Conservation (phyloP, 1,140 invertebrate species). For the Cryptotermes secundus region DNA sequence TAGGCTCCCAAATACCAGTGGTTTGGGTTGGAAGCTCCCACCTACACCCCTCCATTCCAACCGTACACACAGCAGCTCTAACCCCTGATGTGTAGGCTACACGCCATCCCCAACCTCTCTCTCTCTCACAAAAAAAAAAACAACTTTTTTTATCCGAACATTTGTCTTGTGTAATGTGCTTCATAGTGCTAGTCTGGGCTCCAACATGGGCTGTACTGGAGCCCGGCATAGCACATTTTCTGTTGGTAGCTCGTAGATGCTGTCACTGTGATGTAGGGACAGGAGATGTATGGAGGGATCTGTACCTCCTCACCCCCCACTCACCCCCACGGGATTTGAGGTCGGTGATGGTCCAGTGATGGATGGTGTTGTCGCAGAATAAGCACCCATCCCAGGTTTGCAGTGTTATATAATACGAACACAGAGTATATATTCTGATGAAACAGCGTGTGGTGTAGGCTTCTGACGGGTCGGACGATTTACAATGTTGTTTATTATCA, state of each 20-base stretch:
- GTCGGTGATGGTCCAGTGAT: constrained; percentile 12
- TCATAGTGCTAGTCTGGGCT: not conserved
- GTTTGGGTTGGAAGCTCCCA: not conserved
- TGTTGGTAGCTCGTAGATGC: not conserved
- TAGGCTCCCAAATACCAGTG: constrained; percentile 4
- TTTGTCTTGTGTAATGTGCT: constrained; percentile 16
- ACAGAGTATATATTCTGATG: not conserved
- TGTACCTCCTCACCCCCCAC: not conserved
- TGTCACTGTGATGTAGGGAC: not conserved
- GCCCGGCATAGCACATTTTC: not conserved
- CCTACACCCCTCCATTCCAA: not conserved
- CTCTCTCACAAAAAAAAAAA: not conserved
- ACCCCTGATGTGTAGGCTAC: constrained; percentile 13
- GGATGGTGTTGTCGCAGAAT: constrained; percentile 4
- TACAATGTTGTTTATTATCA: constrained; percentile 13
- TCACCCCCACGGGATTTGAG: not conserved
- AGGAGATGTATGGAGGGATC: not conserved
- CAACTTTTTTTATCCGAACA: not conserved
- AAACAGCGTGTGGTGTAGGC: not conserved
- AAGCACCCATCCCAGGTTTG: not conserved
- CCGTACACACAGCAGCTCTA: not conserved
- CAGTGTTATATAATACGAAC: constrained; percentile 13
- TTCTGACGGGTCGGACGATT: not conserved
- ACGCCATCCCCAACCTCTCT: not conserved
- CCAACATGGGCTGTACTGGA: not conserved